Conservation (phyloP, 2,888 invertebrate species). For the Augiades crinisus region DNA sequence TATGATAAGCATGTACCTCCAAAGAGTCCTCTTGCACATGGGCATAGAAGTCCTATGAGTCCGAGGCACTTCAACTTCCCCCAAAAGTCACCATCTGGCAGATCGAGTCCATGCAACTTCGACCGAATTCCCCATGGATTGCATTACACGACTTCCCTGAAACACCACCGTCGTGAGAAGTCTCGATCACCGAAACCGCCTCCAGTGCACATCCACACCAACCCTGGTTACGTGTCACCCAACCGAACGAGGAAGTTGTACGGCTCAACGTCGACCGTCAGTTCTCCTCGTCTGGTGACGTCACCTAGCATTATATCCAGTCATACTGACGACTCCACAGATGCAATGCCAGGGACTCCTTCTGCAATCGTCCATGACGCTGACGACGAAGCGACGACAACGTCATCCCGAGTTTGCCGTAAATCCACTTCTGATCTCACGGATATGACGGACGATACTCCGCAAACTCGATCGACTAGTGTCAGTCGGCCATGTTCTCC, state of each 20-base stretch:
- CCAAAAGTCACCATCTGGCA: slow-evolving; percentile 62
- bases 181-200: slow-evolving; percentile 74
- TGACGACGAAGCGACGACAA: slow-evolving; percentile 70
- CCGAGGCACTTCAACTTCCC: slow-evolving; percentile 83
- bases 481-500: slow-evolving; percentile 84
- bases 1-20: slow-evolving; percentile 71
- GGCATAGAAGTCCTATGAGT: slow-evolving; percentile 81
- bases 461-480: slow-evolving; percentile 82
- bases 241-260: slow-evolving; percentile 68
- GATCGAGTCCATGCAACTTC: slow-evolving; percentile 65
- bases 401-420: slow-evolving; percentile 79
- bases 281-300: slow-evolving; percentile 64
- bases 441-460: slow-evolving; percentile 82
- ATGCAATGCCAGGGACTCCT: slow-evolving; percentile 66
- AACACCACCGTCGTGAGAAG: slow-evolving; percentile 66
- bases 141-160: slow-evolving; percentile 67
- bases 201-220: slow-evolving; percentile 82
- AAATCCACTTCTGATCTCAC: slow-evolving; percentile 90
- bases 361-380: slow-evolving; percentile 65
- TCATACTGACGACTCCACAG: slow-evolving; percentile 71
- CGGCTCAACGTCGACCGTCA: slow-evolving; percentile 70
- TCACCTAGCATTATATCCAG: slow-evolving; percentile 76
- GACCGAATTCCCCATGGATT: slow-evolving; percentile 55
- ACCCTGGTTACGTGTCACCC: slow-evolving; percentile 82
- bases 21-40: slow-evolving; percentile 77